These are phyloP conservation scores for Prinia subflava DNA, from an alignment of 2,113 vertebrate genomes.

Conservation along the genomic window DNA sequence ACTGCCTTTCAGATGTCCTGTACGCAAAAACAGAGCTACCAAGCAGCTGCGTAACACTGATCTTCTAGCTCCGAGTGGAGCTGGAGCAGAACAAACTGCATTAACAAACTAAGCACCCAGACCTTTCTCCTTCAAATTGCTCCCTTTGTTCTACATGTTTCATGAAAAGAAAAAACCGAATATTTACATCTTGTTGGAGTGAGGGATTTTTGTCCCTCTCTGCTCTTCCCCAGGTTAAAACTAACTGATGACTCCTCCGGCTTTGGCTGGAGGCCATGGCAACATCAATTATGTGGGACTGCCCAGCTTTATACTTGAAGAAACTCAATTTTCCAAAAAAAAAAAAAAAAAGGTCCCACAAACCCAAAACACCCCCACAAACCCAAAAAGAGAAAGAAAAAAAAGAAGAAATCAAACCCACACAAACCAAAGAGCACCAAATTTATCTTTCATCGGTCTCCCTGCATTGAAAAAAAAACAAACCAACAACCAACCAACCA, in stretches of 20 bases:
- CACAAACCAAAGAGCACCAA: background rate
- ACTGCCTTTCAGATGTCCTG: background rate
- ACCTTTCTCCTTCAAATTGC: background rate
- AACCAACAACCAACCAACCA: background rate
- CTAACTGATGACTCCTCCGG: background rate
- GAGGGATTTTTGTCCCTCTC: background rate
- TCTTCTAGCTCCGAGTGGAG: background rate
- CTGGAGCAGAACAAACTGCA: background rate
- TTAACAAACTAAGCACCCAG: background rate
- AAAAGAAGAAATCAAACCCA: background rate
- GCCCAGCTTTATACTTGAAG: background rate
- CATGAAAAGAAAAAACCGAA: background rate
- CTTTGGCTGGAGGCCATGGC: background rate
- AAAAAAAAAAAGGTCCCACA: background rate
- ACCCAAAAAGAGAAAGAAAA: background rate
- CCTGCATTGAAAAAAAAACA: background rate
- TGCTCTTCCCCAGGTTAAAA: background rate
- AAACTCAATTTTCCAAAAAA: background rate
- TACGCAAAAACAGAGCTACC: background rate
- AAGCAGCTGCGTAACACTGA: background rate
- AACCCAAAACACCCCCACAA: background rate
- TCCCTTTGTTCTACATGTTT: background rate
- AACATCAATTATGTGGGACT: background rate
- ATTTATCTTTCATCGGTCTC: background rate
- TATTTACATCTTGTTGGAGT: background rate